These are phyloP conservation scores for Geodia barretti DNA, from an alignment of 37 sponge, comb jelly and placozoan species.

Conservation along the genomic window DNA sequence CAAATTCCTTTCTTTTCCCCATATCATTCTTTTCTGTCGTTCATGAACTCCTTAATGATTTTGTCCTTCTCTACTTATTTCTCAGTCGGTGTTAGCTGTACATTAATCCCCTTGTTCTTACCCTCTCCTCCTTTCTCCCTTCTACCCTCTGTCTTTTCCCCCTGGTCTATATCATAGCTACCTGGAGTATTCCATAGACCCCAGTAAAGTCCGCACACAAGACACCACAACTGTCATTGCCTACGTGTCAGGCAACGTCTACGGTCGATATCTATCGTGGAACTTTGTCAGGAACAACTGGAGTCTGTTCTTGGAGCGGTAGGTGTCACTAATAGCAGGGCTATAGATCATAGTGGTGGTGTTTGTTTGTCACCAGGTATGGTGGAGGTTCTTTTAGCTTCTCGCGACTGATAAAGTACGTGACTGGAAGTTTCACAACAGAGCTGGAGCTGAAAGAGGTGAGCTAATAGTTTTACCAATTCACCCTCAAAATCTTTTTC, in stretches of 20 bases:
- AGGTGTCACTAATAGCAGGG: not conserved
- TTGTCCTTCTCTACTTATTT: no score
- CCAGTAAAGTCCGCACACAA: constrained; percentile 60
- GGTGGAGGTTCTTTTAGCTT: constrained; percentile 44
- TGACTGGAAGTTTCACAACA: constrained; percentile 44
- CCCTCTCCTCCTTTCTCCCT: not conserved
- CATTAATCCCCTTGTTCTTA: no score
- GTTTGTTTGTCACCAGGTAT: constrained; percentile 24
- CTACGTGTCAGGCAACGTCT: constrained; percentile 55
- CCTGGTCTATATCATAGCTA: constrained; percentile 55
- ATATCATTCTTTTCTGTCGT: no score
- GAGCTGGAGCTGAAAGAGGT: constrained; percentile 50
- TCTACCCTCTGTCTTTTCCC: not conserved
- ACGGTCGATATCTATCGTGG: constrained; percentile 79
- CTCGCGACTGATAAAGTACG: constrained; percentile 14
- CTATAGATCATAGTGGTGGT: no score
- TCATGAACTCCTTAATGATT: no score
- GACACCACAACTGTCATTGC: constrained; percentile 68
- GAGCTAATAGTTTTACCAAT: no score
- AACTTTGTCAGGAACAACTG: constrained; percentile 77
- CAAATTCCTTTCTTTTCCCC: no score
- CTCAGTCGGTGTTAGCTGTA: no score
- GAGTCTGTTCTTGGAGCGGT: constrained; percentile 14
- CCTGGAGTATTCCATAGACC: constrained; percentile 54
- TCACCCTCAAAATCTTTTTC: no score